phyloP scores from a whole-genome alignment of 2,113 vertebrate genomes.

The Otis tarda region DNA sequence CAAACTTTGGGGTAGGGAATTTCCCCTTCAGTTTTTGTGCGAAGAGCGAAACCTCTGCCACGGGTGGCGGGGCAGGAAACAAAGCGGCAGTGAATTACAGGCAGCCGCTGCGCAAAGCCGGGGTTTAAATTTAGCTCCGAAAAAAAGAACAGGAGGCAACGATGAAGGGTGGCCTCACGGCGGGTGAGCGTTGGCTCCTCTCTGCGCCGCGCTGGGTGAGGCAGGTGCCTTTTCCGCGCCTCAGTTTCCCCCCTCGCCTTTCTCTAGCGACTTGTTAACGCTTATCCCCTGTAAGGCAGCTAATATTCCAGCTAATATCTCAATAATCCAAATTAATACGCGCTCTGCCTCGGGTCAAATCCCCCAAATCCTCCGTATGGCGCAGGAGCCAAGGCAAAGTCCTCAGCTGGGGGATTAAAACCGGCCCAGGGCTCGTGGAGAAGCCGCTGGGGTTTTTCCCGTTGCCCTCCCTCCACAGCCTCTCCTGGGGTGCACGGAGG shows the following conservation, averaged over 20 bases:
- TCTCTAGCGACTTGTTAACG: rapidly evolving
- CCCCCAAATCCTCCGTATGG: neutral
- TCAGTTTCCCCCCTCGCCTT: neutral
- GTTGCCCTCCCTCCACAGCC: rapidly evolving
- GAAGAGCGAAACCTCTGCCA: neutral
- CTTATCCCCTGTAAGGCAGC: neutral
- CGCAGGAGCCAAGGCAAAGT: neutral
- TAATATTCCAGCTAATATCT: neutral
- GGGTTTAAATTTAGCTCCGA: neutral
- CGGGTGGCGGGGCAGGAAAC: neutral
- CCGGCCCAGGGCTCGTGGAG: neutral
- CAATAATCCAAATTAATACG: neutral
- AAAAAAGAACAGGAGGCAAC: neutral
- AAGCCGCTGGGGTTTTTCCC: neutral
- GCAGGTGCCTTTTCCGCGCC: neutral
- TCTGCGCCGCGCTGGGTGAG: neutral
- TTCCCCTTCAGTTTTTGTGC: slow-evolving; percentile 8
- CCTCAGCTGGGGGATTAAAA: neutral
- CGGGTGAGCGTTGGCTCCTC: neutral
- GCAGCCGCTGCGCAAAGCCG: neutral
- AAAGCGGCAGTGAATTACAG: neutral
- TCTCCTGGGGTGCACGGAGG: neutral
- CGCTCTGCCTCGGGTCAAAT: neutral
- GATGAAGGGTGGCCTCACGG: neutral
- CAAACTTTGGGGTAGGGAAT: neutral